Conservation (phyloP, 2,797 vertebrate genomes). For the Caiman crocodilus region DNA sequence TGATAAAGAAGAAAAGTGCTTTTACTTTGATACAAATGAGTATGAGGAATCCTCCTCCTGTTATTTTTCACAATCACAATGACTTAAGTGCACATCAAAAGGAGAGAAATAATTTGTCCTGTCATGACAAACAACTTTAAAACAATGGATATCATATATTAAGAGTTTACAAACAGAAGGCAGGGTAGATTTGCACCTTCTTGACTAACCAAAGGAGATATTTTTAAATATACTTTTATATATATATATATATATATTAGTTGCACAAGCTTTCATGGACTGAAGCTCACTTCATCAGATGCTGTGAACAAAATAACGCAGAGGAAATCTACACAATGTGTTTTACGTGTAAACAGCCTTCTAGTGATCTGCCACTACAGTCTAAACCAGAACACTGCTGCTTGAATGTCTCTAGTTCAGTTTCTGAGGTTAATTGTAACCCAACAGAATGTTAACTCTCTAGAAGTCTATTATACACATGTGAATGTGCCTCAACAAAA, state of each 20-base stretch:
- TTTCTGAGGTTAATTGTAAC: conserved; percentile 33
- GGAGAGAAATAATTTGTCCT: neutral
- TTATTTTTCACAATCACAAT: neutral
- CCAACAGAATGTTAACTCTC: neutral
- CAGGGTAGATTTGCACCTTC: too few relatives aligned
- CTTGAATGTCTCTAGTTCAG: neutral
- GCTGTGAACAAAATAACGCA: neutral
- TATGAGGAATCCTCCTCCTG: neutral
- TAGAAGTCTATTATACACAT: neutral
- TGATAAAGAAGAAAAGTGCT: neutral
- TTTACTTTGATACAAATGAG: neutral
- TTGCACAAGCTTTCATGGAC: too few relatives aligned
- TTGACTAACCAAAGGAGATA: too few relatives aligned
- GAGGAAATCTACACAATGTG: neutral
- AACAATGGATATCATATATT: neutral
- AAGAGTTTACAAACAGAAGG: neutral
- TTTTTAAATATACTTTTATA: too few relatives aligned
- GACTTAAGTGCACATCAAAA: neutral
- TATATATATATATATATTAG: too few relatives aligned
- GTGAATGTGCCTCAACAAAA: neutral
- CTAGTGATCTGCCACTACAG: neutral
- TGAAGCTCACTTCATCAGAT: too few relatives aligned
- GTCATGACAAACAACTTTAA: neutral
- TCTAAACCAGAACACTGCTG: neutral
- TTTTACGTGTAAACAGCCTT: neutral